A percentile compares a stretch with the other conserved stretches of the same genome.
Conservation (phyloP, 2,113 vertebrate species). For the Rhea americana region DNA sequence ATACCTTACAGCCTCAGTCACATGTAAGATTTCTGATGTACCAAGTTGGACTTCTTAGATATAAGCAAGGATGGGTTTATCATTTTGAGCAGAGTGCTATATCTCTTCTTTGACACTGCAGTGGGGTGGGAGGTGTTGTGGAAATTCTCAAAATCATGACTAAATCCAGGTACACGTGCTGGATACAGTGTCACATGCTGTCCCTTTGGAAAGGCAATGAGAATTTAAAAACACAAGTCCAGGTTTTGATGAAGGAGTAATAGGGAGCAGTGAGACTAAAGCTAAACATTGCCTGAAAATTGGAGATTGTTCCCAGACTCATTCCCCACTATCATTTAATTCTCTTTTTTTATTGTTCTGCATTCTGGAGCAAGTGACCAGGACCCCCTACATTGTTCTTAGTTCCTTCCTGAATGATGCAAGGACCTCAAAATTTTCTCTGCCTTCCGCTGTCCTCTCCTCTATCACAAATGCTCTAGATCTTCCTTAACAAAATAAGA, state of each 20-base stretch:
- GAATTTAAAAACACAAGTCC: background rate
- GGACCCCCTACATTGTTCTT: background rate
- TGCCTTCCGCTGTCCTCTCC: background rate
- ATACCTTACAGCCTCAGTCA: background rate
- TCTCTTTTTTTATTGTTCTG: no score
- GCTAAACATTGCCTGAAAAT: no score
- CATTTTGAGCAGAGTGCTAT: background rate
- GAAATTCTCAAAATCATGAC: background rate
- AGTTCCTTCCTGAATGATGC: background rate
- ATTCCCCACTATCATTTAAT: no score
- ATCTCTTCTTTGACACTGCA: background rate
- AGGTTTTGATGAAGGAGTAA: background rate
- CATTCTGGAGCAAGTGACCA: background rate
- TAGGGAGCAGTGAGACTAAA: no score
- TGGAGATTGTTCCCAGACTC: no score
- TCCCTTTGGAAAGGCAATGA: background rate
- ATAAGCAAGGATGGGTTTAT: background rate
- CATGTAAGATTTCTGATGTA: background rate
- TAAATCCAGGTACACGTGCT: background rate
- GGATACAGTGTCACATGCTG: background rate
- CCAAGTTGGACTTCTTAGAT: rapidly evolving
- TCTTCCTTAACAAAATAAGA: background rate
- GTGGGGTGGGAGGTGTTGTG: background rate
- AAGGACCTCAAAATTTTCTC: background rate
- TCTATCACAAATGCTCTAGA: background rate